Evolutionary conservation across 1,140 invertebrate genomes (phyloP).

Genomic region (Formica selysi): DNA sequence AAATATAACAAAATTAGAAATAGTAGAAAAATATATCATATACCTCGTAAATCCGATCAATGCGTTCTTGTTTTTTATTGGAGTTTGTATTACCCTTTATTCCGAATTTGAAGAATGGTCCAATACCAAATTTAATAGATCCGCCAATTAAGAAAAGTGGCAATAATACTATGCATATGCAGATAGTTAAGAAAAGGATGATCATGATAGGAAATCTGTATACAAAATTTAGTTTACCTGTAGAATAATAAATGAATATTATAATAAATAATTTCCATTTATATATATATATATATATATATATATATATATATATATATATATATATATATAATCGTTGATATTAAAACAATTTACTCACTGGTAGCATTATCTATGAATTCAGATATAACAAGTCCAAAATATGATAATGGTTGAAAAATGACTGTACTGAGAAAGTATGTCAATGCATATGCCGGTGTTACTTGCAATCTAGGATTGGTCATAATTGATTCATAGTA

Average conservation of each 20-base stretch:
- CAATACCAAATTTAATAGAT: conserved; percentile 69
- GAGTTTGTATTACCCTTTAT: conserved; percentile 40
- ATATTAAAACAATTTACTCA: conserved; percentile 57
- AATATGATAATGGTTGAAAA: conserved; percentile 68
- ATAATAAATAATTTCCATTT: background rate
- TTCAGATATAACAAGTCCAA: conserved; percentile 67
- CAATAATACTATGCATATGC: conserved; percentile 54
- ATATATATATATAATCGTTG: background rate
- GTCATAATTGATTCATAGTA: conserved; percentile 75
- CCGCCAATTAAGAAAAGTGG: conserved; percentile 66
- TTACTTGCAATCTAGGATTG: conserved; percentile 77
- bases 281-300: background rate
- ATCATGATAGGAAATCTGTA: conserved; percentile 15
- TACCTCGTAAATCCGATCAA: conserved; percentile 51
- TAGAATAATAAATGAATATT: conserved; percentile 4
- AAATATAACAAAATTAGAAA: background rate
- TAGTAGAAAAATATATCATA: conserved; percentile 1
- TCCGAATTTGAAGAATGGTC: conserved; percentile 68
- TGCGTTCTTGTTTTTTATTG: conserved; percentile 41
- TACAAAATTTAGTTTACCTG: conserved; percentile 33
- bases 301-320: too few species aligned
- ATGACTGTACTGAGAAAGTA: conserved; percentile 72
- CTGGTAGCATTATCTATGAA: conserved; percentile 77
- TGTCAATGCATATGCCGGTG: conserved; percentile 76
- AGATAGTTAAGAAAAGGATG: conserved; percentile 54